Evolutionary conservation across 2,797 vertebrate species (phyloP).

Genomic region (Iguana delicatissima): DNA sequence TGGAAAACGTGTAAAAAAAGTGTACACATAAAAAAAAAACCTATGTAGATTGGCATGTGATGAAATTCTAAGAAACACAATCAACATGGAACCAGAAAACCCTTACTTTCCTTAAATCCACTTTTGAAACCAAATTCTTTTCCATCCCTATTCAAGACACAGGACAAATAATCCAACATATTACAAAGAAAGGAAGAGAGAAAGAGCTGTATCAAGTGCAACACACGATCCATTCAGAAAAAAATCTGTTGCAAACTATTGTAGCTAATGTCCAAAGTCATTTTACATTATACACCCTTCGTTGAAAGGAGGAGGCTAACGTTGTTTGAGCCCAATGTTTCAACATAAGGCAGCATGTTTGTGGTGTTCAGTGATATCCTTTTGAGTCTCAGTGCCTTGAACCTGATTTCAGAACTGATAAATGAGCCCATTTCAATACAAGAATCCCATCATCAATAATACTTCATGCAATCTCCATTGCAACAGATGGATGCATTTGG

Average conservation of each 20-base stretch:
- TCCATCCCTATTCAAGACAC: not conserved
- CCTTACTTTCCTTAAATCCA: not conserved
- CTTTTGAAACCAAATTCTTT: not conserved
- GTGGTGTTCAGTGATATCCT: conserved; percentile 26
- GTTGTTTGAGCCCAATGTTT: conserved; percentile 44
- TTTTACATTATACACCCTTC: conserved; percentile 21
- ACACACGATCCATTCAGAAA: not conserved
- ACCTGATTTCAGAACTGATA: conserved; percentile 56
- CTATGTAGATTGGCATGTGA: not conserved
- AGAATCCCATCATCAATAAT: conserved; percentile 56
- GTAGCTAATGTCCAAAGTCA: not conserved
- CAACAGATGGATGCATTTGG: conserved; percentile 49
- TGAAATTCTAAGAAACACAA: not conserved
- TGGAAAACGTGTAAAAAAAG: no score
- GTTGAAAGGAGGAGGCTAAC: conserved; percentile 10
- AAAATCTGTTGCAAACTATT: not conserved
- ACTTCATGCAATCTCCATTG: conserved; percentile 47
- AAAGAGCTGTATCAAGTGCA: not conserved
- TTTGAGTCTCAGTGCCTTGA: not conserved
- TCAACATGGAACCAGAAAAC: not conserved
- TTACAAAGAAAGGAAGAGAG: not conserved
- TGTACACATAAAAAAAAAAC: not conserved
- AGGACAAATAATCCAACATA: not conserved
- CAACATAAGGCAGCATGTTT: not conserved
- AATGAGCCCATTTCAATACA: conserved; percentile 59